Evolutionary conservation across 2,797 vertebrate genomes (phyloP).

Genomic region (Lycodopsis pacificus): DNA sequence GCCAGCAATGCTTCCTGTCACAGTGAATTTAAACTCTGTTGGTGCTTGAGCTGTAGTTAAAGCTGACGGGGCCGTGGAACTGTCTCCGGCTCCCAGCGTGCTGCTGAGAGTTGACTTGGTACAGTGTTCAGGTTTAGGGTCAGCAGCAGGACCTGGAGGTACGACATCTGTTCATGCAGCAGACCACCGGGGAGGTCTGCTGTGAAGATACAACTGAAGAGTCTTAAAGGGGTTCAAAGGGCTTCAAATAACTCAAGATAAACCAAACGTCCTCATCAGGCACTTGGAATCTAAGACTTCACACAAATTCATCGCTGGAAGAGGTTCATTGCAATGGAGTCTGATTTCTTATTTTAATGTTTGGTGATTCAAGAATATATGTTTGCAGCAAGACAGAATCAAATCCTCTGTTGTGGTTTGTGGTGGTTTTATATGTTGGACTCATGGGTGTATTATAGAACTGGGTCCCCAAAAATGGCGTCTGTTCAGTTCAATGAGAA

Average conservation of each 20-base stretch:
- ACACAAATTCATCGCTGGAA: background rate
- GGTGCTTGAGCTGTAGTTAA: conserved; percentile 1
- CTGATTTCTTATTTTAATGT: background rate
- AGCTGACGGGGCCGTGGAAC: background rate
- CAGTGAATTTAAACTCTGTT: background rate
- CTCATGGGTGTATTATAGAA: background rate
- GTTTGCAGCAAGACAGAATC: background rate
- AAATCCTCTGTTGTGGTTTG: background rate
- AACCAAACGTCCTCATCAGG: conserved; percentile 2
- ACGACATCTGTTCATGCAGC: background rate
- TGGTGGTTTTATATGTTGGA: background rate
- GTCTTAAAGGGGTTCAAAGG: conserved; percentile 24
- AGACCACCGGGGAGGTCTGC: conserved; percentile 6
- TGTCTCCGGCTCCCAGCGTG: background rate
- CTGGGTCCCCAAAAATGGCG: too few relatives aligned
- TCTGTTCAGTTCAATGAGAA: too few relatives aligned
- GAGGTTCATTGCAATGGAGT: background rate
- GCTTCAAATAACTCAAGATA: conserved; percentile 33
- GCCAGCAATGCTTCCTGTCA: conserved; percentile 61
- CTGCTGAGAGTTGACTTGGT: conserved; percentile 3
- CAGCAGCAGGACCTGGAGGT: background rate
- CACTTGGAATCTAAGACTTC: background rate
- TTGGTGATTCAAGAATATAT: background rate
- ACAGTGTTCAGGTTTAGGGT: too few relatives aligned
- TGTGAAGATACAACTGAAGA: conserved; percentile 30